Conservation (phyloP, 92 coral and sea anemone species). For the Metridium senile region DNA sequence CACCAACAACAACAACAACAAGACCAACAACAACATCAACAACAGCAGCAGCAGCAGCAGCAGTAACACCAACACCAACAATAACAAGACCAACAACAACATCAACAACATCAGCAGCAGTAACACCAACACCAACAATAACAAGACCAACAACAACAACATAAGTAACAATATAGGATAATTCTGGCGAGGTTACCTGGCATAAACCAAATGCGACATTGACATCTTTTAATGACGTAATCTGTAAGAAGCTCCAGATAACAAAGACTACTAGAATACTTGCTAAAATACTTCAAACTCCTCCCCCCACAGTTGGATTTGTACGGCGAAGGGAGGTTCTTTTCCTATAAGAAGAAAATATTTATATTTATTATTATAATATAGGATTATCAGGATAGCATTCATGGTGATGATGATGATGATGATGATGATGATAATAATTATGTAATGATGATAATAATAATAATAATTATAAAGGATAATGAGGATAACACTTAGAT, state of each 20-base stretch:
- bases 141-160: neutral
- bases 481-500: no score
- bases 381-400: neutral
- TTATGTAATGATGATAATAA: neutral
- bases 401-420: neutral
- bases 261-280: slow-evolving; percentile 70
- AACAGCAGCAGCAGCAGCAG: no score
- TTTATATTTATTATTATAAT: neutral
- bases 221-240: slow-evolving; percentile 54
- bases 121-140: neutral
- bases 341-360: slow-evolving; percentile 41
- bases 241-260: slow-evolving; percentile 69
- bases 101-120: neutral
- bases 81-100: no score
- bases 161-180: no score
- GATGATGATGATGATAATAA: neutral
- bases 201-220: slow-evolving; percentile 88
- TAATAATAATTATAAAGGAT: no score
- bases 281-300: slow-evolving; percentile 52
- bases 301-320: slow-evolving; percentile 76
- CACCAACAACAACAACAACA: no score
- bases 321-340: slow-evolving; percentile 70
- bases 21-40: no score
- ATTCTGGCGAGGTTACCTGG: slow-evolving; percentile 48
- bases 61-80: no score